phyloP scores from a whole-genome alignment of 1,140 invertebrate species.

The Trissolcus basalis region DNA sequence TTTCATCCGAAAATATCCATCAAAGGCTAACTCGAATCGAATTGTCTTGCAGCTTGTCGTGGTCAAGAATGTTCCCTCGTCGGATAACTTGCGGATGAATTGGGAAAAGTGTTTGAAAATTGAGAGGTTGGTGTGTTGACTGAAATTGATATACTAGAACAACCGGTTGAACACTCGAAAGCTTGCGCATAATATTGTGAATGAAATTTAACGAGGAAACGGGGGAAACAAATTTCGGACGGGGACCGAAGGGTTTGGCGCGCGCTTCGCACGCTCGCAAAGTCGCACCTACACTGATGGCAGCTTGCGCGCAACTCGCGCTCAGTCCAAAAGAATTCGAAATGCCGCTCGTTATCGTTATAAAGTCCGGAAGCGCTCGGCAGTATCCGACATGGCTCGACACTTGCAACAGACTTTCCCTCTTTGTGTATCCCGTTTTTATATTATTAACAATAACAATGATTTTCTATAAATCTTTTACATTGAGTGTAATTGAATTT shows the following conservation, averaged over 20 bases:
- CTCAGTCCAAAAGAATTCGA: constrained; percentile 49
- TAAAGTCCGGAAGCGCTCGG: constrained; percentile 55
- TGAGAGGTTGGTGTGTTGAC: background rate
- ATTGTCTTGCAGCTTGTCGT: constrained; percentile 1
- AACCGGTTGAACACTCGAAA: constrained; percentile 2
- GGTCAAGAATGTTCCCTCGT: background rate
- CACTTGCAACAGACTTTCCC: constrained; percentile 35
- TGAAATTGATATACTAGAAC: background rate
- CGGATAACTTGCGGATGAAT: background rate
- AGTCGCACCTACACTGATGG: constrained; percentile 47
- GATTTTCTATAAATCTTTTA: too few species aligned
- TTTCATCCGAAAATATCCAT: constrained; percentile 59
- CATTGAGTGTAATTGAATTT: too few species aligned
- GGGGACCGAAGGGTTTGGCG: background rate
- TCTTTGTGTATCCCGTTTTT: constrained; percentile 30
- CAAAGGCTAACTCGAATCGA: constrained; percentile 7
- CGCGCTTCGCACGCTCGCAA: constrained; percentile 38
- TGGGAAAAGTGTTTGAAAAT: background rate
- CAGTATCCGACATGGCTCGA: constrained; percentile 46
- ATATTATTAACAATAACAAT: too few species aligned
- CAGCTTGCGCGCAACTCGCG: constrained; percentile 5
- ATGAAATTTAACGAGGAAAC: background rate
- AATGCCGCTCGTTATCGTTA: constrained; percentile 50
- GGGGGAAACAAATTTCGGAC: background rate
- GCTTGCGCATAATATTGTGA: background rate